Base-by-base conservation (phyloP, 2,888 invertebrate species). In the Athetis lepigone region DNA sequence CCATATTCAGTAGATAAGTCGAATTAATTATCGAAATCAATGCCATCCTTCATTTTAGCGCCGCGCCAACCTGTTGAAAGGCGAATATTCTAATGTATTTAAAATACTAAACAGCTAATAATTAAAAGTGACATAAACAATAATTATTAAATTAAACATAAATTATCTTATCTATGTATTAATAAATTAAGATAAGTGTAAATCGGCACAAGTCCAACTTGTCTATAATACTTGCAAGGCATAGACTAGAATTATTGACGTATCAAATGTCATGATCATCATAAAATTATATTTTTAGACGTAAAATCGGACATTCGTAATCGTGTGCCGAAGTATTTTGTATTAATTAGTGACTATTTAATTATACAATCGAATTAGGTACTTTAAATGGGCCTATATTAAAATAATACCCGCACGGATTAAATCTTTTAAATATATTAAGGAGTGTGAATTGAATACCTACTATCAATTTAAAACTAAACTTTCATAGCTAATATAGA, bases 241-340 rank as follows among this genome's bases (percentile, higher is more conserved):
- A 46, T 63, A 18, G 40, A 36, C 29, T 51, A 21, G 16, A 74
- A 49, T 42, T 58, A 75, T 40, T 18, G 54, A 47, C 33, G 19
- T 62, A 61, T 75, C 58, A 62, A 75, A 70, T 70, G 63, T 59
- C 67, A 64, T 27, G 67, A 69, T 58, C 54, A 6, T 57, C 58
- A 60, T 64, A 47, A 62, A 73, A 59, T 56, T 49, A 7, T 52
- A 52, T 56, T 56, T 59, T 40, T 40, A 21, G 11, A 56, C 13
- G 42, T n/a, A 55, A 40, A 13, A 13, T 19, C 4, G 11, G 19
- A 27, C 39, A 73, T 67, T 60, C 29, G 16, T 49, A 56, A 52
- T 52, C 16, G n/a, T n/a, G n/a, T n/a, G n/a, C n/a, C n/a, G n/a
- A n/a, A n/a, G 2, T 27, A 27, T 27, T 27, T 25, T 25, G 25